Conservation (phyloP, 2,888 invertebrate species). For the Gastracanthus pulcherrimus region DNA sequence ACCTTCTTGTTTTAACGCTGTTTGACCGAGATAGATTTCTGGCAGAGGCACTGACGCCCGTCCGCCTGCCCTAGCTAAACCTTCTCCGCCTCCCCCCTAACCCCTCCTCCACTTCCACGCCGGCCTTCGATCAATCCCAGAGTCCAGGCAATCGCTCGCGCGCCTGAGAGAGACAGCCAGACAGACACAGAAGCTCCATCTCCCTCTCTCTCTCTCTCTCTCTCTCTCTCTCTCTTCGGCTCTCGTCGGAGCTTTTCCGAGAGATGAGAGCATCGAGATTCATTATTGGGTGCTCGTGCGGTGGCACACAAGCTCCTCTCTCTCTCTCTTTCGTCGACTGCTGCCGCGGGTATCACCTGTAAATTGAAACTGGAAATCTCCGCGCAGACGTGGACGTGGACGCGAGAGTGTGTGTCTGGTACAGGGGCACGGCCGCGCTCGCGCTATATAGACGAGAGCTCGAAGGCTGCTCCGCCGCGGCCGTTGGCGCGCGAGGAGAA, state of each 20-base stretch:
- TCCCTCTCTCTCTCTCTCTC: conserved; percentile 6
- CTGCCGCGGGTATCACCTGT: conserved; percentile 40
- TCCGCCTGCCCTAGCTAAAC: neutral
- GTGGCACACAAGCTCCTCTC: conserved; percentile 5
- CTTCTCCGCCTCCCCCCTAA: neutral
- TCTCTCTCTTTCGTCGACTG: neutral
- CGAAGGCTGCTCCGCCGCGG: neutral
- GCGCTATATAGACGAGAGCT: neutral
- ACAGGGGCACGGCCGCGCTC: neutral
- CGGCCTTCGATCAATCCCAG: conserved; percentile 45
- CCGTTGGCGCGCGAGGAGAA: neutral
- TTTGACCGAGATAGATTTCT: conserved; percentile 56
- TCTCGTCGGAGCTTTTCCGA: conserved; percentile 23
- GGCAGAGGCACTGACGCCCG: conserved; percentile 14
- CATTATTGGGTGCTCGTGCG: conserved; percentile 51
- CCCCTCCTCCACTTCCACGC: neutral
- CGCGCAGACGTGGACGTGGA: too few species aligned
- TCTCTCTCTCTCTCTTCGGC: neutral
- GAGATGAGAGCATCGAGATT: conserved; percentile 51
- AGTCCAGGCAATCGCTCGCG: conserved; percentile 34
- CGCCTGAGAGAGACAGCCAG: neutral
- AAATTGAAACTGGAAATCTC: conserved; percentile 50
- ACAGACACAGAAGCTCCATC: neutral
- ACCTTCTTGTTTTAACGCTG: conserved; percentile 56
- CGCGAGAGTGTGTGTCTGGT: too few species aligned